Evolutionary conservation across 2,888 invertebrate species (phyloP).

Genomic region (Stenolophus ochropezus): DNA sequence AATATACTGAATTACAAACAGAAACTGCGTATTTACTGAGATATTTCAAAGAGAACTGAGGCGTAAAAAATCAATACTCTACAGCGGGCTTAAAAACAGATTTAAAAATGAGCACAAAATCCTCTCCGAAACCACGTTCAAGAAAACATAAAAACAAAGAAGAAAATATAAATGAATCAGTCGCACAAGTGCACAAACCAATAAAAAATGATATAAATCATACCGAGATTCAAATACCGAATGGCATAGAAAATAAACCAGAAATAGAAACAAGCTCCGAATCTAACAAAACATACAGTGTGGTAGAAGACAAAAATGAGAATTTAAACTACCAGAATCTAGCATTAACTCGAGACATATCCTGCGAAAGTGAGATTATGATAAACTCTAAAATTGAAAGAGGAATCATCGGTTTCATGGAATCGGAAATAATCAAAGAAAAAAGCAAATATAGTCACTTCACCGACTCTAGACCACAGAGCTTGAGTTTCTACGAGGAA

Average conservation of each 20-base stretch:
- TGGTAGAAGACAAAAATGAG: constrained; percentile 68
- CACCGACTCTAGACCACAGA: constrained; percentile 72
- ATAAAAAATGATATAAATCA: constrained; percentile 61
- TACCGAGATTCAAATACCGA: constrained; percentile 63
- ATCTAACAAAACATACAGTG: constrained; percentile 66
- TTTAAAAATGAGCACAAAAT: constrained; percentile 66
- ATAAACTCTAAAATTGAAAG: constrained; percentile 74
- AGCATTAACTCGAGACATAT: constrained; percentile 72
- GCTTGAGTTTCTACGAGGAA: constrained; percentile 73
- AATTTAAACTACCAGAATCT: constrained; percentile 68
- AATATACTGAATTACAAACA: background rate
- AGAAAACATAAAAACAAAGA: constrained; percentile 67
- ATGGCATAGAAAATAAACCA: constrained; percentile 65
- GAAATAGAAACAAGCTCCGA: constrained; percentile 69
- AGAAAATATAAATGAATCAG: constrained; percentile 71
- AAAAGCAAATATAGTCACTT: constrained; percentile 69
- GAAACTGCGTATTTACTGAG: background rate
- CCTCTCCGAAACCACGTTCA: constrained; percentile 68
- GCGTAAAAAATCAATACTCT: constrained; percentile 55
- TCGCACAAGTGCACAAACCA: constrained; percentile 71
- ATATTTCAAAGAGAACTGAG: background rate
- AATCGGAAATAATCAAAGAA: constrained; percentile 69
- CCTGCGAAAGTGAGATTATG: constrained; percentile 76
- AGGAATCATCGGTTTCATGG: constrained; percentile 72
- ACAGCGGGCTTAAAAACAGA: constrained; percentile 17